These are phyloP conservation scores for Mechanitis messenoides DNA, from an alignment of 2,888 invertebrate genomes.

Conservation along the genomic window DNA sequence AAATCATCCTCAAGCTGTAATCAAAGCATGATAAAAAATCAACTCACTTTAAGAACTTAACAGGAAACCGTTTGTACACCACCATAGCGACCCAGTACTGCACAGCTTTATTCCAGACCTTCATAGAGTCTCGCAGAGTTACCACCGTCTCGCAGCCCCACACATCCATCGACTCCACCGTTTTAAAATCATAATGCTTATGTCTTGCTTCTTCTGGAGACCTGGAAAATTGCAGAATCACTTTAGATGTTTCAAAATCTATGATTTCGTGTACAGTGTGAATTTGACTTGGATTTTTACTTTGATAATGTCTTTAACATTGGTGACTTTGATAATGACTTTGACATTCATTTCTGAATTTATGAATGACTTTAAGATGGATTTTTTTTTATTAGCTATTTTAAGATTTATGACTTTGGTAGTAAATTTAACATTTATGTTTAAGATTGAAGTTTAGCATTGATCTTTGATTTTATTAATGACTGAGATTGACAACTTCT, in stretches of 20 bases:
- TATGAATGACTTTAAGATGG: too few species aligned
- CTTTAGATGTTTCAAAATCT: background rate
- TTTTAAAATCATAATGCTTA: constrained; percentile 83
- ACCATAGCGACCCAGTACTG: constrained; percentile 97
- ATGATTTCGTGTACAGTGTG: background rate
- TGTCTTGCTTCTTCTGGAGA: constrained; percentile 65
- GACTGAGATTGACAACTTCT: too few species aligned
- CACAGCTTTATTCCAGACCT: constrained; percentile 96
- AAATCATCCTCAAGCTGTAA: too few species aligned
- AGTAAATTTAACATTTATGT: too few species aligned
- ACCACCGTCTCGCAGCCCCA: constrained; percentile 88
- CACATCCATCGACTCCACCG: constrained; percentile 89
- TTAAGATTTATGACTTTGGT: too few species aligned
- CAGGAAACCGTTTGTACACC: constrained; percentile 90
- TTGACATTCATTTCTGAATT: too few species aligned
- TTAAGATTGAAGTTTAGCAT: too few species aligned
- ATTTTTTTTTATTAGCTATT: too few species aligned
- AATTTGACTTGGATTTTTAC: background rate
- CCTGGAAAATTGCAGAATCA: constrained; percentile 36
- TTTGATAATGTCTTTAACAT: background rate
- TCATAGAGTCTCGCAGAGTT: constrained; percentile 91
- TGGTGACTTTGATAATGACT: background rate
- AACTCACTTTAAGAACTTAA: constrained; percentile 66
- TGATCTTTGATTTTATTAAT: too few species aligned
- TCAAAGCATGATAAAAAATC: background rate